Conservation (phyloP, 2,113 vertebrate genomes). For the Salvator merianae region DNA sequence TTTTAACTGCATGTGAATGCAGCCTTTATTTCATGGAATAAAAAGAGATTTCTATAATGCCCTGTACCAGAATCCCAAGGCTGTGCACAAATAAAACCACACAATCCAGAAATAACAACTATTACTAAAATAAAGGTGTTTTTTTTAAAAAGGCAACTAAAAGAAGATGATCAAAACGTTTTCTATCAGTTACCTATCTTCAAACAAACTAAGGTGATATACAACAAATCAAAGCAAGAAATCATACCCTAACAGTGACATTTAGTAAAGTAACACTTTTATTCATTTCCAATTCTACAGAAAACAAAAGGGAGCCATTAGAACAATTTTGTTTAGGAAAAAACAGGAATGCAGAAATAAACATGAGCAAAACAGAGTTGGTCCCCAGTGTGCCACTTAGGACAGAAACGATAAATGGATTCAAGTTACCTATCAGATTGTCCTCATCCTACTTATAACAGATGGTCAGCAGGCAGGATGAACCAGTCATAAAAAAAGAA, state of each 20-base stretch:
- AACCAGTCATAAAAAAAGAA: neutral
- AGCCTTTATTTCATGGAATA: no score
- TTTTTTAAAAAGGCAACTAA: no score
- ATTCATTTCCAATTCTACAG: slow-evolving; percentile 2
- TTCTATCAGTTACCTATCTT: no score
- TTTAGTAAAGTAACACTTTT: neutral
- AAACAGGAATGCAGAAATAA: slow-evolving; percentile 4
- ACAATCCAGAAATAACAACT: no score
- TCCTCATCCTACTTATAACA: neutral
- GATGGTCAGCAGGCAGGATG: neutral
- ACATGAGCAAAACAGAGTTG: fast-evolving
- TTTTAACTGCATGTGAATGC: no score
- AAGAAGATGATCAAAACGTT: no score
- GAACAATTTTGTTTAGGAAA: slow-evolving; percentile 6
- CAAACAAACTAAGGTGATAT: no score
- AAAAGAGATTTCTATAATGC: no score
- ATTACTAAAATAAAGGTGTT: no score
- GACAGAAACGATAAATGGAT: neutral
- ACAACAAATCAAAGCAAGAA: no score
- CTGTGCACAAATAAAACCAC: no score
- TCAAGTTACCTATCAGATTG: neutral
- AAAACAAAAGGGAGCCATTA: neutral
- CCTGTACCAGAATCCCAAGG: no score
- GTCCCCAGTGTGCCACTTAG: neutral
- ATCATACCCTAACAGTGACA: neutral